Conservation (phyloP, 2,113 vertebrate species). For the Prunella fulvescens region DNA sequence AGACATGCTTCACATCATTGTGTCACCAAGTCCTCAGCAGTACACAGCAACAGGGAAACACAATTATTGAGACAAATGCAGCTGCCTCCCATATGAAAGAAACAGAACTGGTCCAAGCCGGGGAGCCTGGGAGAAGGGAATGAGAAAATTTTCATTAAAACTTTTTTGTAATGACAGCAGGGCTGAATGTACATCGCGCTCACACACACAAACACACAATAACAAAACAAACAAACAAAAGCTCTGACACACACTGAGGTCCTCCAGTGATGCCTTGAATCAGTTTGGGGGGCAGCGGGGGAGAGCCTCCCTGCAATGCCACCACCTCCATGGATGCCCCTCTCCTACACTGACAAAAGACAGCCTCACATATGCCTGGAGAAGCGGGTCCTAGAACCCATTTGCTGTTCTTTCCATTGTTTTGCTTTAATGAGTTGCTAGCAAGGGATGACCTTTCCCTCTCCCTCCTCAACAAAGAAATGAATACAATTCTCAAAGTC, state of each 20-base stretch:
- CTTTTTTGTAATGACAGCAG: not conserved
- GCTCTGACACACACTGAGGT: not conserved
- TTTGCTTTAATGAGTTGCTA: slow-evolving; percentile 38
- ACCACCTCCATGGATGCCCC: not conserved
- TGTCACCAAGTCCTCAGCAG: not conserved
- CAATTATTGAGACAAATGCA: slow-evolving; percentile 38
- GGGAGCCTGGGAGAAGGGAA: not conserved
- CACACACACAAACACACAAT: not conserved
- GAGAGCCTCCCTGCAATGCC: not conserved
- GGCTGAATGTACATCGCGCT: not conserved
- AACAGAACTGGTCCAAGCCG: slow-evolving; percentile 25
- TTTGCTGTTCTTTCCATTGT: slow-evolving; percentile 56
- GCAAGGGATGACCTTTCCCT: slow-evolving; percentile 40
- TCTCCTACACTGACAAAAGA: slow-evolving; percentile 14
- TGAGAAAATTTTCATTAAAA: slow-evolving; percentile 24
- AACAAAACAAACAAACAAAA: slow-evolving; percentile 13
- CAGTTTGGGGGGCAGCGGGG: not conserved
- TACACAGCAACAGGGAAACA: slow-evolving; percentile 38
- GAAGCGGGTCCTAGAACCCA: not conserved
- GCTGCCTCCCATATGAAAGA: slow-evolving; percentile 55
- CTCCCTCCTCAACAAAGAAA: slow-evolving; percentile 33
- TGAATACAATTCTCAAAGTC: not conserved
- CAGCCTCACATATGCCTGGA: not conserved
- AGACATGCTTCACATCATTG: not conserved
- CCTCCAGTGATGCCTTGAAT: slow-evolving; percentile 10